Percentiles rank a stretch among this genome's conserved stretches.
Conservation (phyloP, 2,113 vertebrate species). For the Rhea pennata region DNA sequence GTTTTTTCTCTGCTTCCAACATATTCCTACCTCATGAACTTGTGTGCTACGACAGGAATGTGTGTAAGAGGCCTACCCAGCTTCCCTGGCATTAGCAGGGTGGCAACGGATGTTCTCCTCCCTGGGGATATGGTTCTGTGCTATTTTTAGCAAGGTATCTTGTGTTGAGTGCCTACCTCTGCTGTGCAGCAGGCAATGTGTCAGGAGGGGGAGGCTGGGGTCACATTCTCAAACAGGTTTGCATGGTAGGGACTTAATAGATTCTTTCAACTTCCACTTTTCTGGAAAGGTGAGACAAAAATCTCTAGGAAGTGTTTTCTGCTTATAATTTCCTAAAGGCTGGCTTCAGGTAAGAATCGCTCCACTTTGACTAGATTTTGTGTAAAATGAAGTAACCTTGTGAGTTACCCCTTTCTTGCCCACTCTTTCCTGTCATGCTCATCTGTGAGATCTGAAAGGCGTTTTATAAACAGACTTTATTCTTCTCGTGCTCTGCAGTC, state of each 20-base stretch:
- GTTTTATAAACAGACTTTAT: not conserved
- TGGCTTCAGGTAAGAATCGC: not conserved
- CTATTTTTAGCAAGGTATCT: not conserved
- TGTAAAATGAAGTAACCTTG: not conserved
- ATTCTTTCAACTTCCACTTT: not conserved
- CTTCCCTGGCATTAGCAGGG: not conserved
- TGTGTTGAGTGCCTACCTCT: not conserved
- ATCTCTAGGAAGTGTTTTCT: not conserved
- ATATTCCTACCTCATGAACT: not conserved
- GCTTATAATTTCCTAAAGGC: not conserved
- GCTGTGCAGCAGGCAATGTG: not conserved
- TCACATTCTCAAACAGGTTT: not conserved
- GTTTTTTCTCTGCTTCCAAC: not conserved
- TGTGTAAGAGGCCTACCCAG: not conserved
- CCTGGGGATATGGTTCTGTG: not conserved
- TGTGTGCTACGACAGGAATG: accelerated
- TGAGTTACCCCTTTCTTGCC: not conserved
- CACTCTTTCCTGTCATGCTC: not conserved
- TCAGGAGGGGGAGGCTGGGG: not conserved
- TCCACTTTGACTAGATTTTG: not conserved
- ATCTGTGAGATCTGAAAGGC: not conserved
- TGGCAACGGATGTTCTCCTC: not conserved
- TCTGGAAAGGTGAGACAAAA: not conserved
- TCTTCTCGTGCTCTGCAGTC: not conserved
- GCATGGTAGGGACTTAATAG: not conserved